Conservation (phyloP, 1,140 invertebrate species). For the Listronotus oregonensis region DNA sequence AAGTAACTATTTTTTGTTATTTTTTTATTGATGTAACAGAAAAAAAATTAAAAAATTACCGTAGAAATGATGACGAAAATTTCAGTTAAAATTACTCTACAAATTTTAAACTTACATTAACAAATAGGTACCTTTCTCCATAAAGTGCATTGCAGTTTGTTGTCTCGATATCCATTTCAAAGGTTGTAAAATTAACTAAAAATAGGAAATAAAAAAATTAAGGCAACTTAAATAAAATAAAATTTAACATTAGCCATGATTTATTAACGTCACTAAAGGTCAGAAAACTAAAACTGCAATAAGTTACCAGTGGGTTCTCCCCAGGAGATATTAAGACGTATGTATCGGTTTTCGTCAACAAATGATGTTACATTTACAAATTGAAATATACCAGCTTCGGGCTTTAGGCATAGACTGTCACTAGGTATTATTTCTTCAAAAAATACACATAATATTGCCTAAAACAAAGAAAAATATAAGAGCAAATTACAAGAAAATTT, state of each 20-base stretch:
- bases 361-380: slow-evolving; percentile 14
- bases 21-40: too few species aligned
- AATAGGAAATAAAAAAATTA: background rate
- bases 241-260: too few species aligned
- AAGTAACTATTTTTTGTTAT: too few species aligned
- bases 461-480: slow-evolving; percentile 2
- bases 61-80: too few species aligned
- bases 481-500: too few species aligned
- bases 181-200: slow-evolving; percentile 21
- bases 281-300: background rate
- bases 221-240: background rate
- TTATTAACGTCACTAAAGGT: too few species aligned
- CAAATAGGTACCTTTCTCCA: slow-evolving; percentile 11
- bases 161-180: slow-evolving; percentile 16
- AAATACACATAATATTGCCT: background rate
- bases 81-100: too few species aligned
- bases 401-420: background rate
- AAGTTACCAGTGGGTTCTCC: slow-evolving; percentile 12
- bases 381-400: background rate
- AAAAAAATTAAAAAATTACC: too few species aligned
- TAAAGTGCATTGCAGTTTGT: slow-evolving; percentile 27
- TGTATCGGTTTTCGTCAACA: slow-evolving; percentile 23
- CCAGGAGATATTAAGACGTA: slow-evolving; percentile 31
- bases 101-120: slow-evolving; percentile 19
- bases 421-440: background rate